Evolutionary conservation across 2,113 vertebrate species (phyloP).

Genomic region (Helogale parvula): DNA sequence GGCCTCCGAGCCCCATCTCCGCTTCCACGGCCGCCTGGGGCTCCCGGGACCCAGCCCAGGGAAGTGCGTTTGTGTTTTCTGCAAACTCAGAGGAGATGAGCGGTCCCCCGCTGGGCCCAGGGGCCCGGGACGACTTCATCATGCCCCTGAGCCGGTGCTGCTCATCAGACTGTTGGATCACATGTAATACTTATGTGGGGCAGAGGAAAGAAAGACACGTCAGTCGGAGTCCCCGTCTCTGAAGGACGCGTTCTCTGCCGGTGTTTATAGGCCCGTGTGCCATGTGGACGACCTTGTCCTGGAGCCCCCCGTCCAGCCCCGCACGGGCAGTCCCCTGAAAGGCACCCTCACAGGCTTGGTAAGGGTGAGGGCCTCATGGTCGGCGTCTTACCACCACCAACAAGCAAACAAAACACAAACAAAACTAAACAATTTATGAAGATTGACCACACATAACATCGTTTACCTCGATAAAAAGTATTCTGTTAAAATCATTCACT

Average conservation of each 20-base stretch:
- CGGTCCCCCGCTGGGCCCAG: background rate
- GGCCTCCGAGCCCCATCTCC: background rate
- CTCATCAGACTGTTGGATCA: background rate
- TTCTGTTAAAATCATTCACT: background rate
- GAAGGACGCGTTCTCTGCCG: background rate
- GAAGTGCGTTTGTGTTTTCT: background rate
- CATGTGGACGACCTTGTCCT: fast-evolving
- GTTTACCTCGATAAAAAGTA: background rate
- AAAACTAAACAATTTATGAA: background rate
- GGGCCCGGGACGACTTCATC: background rate
- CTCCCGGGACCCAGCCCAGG: background rate
- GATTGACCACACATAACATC: background rate
- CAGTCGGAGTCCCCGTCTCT: background rate
- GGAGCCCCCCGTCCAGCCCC: fast-evolving
- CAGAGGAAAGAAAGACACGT: background rate
- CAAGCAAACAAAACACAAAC: background rate
- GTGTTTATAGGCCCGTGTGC: background rate
- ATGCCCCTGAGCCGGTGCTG: background rate
- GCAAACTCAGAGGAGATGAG: no score
- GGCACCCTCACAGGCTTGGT: background rate
- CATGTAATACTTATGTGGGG: background rate
- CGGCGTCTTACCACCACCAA: background rate
- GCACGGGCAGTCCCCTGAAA: background rate
- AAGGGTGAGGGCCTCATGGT: background rate
- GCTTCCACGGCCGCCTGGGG: fast-evolving